Percentiles rank a stretch among this genome's conserved stretches.
Conservation (phyloP, 1,140 invertebrate species). For the Cydia strobilella region DNA sequence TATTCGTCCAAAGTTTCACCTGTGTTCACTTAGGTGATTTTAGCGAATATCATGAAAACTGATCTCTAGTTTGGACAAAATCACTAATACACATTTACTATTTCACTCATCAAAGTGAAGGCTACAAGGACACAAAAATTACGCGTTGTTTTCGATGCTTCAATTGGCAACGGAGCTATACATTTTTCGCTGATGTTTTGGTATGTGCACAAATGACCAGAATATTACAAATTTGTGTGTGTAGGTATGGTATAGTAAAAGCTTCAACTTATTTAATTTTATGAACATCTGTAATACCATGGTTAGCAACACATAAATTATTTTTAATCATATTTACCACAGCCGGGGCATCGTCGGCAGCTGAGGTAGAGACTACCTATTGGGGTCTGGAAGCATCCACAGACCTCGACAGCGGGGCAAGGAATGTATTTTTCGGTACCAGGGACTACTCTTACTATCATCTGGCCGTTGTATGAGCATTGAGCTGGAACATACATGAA, state of each 20-base stretch:
- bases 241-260: too few relatives aligned
- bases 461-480: constrained; percentile 4
- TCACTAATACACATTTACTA: neutral
- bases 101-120: neutral
- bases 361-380: neutral
- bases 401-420: neutral
- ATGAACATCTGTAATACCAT: too few relatives aligned
- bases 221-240: too few relatives aligned
- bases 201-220: too few relatives aligned
- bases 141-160: constrained; percentile 1
- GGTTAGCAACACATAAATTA: too few relatives aligned
- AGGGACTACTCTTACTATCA: constrained; percentile 8
- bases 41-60: constrained; percentile 1
- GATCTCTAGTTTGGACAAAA: neutral
- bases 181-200: too few relatives aligned
- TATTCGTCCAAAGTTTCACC: too few relatives aligned
- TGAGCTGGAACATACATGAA: neutral
- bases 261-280: too few relatives aligned
- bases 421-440: neutral
- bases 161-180: neutral
- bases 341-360: neutral
- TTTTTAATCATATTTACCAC: neutral
- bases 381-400: neutral
- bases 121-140: neutral
- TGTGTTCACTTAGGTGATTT: neutral